Evolutionary conservation across 2,113 vertebrate species (phyloP), one percentile per base, ranked within the genome.

Genomic region (Jacana jacana): DNA sequence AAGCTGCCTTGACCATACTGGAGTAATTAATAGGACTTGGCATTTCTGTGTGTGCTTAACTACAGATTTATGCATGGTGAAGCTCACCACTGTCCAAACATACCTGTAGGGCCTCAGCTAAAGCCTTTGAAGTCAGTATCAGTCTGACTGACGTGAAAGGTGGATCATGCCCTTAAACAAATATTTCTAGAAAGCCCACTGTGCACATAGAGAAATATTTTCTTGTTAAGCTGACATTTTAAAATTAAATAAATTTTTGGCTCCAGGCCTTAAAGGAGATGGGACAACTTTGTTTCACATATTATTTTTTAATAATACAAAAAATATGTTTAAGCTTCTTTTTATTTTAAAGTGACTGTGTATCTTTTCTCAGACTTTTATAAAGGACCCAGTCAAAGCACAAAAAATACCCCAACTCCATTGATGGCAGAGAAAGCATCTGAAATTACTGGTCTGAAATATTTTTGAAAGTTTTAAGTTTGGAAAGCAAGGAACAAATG

Each of bases 61-160:
- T 82, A 61, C 19, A 89, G 94, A 94, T 92, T 92, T 88, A 91
- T 86, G 89, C 66, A 42, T 19, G n/a, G 71, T 57, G 72, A 94
- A 77, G 63, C 84, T 91, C 63, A 70, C 88, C 37, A 88, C 75
- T 94, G 91, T 94, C 94, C 93, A 93, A 96, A 93, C 13, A 63
- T 91, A 93, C 91, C 87, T 91, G 71, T 63, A 93, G 81, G 94
- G 89, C 87, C 66, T 58, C 87, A 82, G 77, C 54, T 79, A 82
- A 93, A 91, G 20, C 46, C 79, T 95, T 91, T 96, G 94, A 96
- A 96, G 91, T 82, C 49, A 87, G 4, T 91, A 91, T 80, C 57
- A 95, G 48, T 70, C 75, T 95, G 58, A 94, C 81, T 95, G 58
- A 94, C 81, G 37, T 69, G 91, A 96, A 81, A 81, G 68, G 57